Conservation (phyloP, 2,888 invertebrate species). For the Pollenia labialis region DNA sequence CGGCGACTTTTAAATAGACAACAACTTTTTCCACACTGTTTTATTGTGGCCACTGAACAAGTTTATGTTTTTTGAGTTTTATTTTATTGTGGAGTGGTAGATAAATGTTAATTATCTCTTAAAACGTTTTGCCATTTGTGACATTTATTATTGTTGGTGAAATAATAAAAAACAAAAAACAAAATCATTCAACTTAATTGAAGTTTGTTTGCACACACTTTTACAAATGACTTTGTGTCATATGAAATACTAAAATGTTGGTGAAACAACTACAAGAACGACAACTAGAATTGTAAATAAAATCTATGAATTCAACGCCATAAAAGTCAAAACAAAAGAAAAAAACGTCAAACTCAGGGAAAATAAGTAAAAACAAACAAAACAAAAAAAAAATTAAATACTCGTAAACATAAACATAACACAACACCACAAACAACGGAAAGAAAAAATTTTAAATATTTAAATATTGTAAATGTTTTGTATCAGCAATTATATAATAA, state of each 20-base stretch:
- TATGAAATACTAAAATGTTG: slow-evolving; percentile 14
- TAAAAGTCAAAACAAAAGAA: neutral
- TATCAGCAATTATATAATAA: slow-evolving; percentile 20
- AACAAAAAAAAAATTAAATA: neutral
- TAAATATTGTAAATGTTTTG: slow-evolving; percentile 21
- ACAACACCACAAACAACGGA: neutral
- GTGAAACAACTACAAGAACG: neutral
- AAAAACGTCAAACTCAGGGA: neutral
- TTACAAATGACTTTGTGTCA: slow-evolving; percentile 9
- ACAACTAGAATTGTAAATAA: slow-evolving; percentile 25
- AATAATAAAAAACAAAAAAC: slow-evolving; percentile 40
- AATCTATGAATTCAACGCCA: slow-evolving; percentile 52
- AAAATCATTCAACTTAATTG: slow-evolving; percentile 66
- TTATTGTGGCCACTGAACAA: slow-evolving; percentile 59
- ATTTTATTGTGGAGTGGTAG: slow-evolving; percentile 33
- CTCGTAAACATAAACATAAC: neutral
- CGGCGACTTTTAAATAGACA: slow-evolving; percentile 52
- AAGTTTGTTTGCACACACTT: slow-evolving; percentile 61
- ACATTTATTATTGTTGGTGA: slow-evolving; percentile 61
- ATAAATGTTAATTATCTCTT: slow-evolving; percentile 62
- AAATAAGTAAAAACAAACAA: neutral
- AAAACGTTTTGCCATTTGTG: slow-evolving; percentile 65
- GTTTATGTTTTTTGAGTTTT: slow-evolving; percentile 44
- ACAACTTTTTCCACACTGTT: slow-evolving; percentile 47
- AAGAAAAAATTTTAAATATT: slow-evolving; percentile 11